phyloP scores from a whole-genome alignment of 2,113 vertebrate genomes.

The Clarias batrachus region DNA sequence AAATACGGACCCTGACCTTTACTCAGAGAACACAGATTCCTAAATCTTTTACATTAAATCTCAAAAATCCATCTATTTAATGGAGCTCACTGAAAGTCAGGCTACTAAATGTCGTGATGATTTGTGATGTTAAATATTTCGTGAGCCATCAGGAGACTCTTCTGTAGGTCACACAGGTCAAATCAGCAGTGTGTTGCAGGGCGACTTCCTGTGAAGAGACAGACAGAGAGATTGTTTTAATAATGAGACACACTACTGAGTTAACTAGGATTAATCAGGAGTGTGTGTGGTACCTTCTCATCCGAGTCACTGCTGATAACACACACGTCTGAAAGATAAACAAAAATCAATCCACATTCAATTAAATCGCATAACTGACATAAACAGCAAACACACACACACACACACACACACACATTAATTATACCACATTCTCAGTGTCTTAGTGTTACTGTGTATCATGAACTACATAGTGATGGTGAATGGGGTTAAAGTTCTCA shows the following conservation, averaged over 20 bases:
- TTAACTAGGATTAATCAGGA: background rate
- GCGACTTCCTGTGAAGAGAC: background rate
- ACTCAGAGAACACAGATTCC: too few species aligned
- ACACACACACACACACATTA: background rate
- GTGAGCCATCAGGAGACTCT: background rate
- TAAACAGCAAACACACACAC: too few species aligned
- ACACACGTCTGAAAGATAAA: too few species aligned
- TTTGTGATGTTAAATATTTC: background rate
- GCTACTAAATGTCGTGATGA: background rate
- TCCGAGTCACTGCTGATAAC: background rate
- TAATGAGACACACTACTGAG: background rate
- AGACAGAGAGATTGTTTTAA: background rate
- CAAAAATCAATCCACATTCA: too few species aligned
- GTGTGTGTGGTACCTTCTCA: background rate
- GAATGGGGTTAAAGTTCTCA: too few species aligned
- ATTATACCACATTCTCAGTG: background rate
- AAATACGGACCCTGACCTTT: too few species aligned
- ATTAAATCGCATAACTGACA: too few species aligned
- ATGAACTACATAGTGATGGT: too few species aligned
- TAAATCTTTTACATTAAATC: too few species aligned
- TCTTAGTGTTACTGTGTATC: background rate
- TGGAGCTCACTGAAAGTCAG: background rate
- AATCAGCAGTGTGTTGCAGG: background rate
- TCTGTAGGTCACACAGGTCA: background rate
- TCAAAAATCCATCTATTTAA: background rate